These are phyloP conservation scores for Hypselothyrea guttata DNA, from an alignment of 2,888 invertebrate genomes.

Conservation along the genomic window DNA sequence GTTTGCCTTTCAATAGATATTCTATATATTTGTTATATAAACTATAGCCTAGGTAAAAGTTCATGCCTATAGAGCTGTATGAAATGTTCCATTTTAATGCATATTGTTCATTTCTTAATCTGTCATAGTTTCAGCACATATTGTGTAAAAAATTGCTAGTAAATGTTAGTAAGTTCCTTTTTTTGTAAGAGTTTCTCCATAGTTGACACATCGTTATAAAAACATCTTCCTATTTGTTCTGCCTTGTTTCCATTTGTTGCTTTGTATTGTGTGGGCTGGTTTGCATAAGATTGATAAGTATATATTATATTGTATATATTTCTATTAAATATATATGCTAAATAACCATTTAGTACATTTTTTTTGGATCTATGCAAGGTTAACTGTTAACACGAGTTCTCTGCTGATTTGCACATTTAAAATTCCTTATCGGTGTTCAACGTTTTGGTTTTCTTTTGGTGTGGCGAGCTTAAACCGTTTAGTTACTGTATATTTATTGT, in stretches of 20 bases:
- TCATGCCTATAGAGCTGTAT: constrained; percentile 38
- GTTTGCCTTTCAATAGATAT: constrained; percentile 37
- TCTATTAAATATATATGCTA: constrained; percentile 6
- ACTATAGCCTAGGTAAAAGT: constrained; percentile 55
- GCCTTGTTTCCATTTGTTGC: constrained; percentile 49
- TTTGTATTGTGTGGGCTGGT: constrained; percentile 65
- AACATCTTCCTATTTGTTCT: constrained; percentile 9
- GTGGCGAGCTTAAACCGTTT: constrained; percentile 40
- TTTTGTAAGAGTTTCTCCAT: constrained; percentile 16
- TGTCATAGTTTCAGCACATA: constrained; percentile 50
- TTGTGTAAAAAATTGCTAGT: constrained; percentile 53
- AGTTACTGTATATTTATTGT: constrained; percentile 47
- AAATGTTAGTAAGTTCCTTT: constrained; percentile 51
- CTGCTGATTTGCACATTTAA: constrained; percentile 32
- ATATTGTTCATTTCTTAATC: too few species aligned
- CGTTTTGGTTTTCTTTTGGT: constrained; percentile 38
- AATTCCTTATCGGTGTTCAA: constrained; percentile 72
- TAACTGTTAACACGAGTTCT: constrained; percentile 32
- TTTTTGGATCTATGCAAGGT: constrained; percentile 35
- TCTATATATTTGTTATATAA: constrained; percentile 58
- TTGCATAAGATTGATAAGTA: constrained; percentile 40
- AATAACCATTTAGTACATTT: constrained; percentile 45
- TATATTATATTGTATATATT: neutral
- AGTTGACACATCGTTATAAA: constrained; percentile 52
- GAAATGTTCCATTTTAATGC: constrained; percentile 16